A percentile compares a stretch with the other conserved stretches of the same genome.
These are phyloP conservation scores for Micromys minutus DNA, from an alignment of 2,113 vertebrate species.

Conservation along the genomic window DNA sequence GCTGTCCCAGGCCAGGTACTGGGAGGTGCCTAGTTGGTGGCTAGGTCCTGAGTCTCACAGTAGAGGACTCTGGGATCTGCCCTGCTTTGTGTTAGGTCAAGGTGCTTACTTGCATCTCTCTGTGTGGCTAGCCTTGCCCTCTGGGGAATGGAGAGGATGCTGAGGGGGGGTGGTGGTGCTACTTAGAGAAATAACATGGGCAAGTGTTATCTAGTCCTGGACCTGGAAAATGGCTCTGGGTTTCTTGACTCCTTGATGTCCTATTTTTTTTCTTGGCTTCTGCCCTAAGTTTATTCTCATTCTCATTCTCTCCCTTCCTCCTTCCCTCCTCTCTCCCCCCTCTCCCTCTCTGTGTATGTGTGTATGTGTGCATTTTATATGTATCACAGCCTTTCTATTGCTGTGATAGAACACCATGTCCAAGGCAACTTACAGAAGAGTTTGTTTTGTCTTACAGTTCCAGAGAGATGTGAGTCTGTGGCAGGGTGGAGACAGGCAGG, in stretches of 20 bases:
- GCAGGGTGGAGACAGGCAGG: background rate
- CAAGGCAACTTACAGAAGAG: background rate
- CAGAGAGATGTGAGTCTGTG: background rate
- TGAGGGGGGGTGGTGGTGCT: fast-evolving
- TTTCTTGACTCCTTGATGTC: background rate
- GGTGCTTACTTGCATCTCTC: background rate
- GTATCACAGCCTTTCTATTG: background rate
- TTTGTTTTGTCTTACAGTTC: background rate
- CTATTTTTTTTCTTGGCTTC: background rate
- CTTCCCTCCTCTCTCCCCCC: too few relatives aligned
- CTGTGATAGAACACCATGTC: background rate
- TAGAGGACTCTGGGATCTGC: too few relatives aligned
- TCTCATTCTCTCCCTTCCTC: too few relatives aligned
- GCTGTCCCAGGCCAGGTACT: background rate
- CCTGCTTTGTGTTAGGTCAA: fast-evolving
- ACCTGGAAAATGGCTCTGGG: background rate
- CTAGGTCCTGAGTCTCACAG: background rate
- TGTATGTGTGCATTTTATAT: background rate
- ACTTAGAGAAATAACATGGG: background rate
- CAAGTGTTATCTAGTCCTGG: background rate
- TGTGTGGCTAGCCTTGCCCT: background rate
- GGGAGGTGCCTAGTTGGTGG: background rate
- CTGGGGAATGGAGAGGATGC: fast-evolving
- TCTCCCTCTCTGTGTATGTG: background rate
- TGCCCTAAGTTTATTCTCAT: background rate